Conservation (phyloP, 2,797 vertebrate genomes). For the Xyrichtys novacula region DNA sequence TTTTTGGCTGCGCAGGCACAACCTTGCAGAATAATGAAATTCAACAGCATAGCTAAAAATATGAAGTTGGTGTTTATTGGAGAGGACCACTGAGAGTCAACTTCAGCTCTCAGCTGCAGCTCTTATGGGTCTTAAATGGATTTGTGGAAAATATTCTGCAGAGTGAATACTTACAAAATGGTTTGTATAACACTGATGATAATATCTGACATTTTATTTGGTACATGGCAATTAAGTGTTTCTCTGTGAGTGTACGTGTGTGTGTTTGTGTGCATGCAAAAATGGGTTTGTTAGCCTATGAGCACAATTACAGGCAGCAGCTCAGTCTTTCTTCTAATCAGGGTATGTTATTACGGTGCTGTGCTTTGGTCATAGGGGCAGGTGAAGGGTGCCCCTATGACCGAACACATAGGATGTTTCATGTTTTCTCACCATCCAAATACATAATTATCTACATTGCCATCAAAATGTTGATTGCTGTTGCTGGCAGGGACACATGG, state of each 20-base stretch:
- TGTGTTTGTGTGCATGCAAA: not conserved
- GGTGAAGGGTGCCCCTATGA: conserved; percentile 4
- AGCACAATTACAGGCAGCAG: conserved; percentile 18
- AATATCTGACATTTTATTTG: conserved; percentile 15
- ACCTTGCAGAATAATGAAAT: conserved; percentile 35
- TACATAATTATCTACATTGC: not conserved
- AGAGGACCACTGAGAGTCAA: conserved; percentile 41
- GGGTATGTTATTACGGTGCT: conserved; percentile 11
- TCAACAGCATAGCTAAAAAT: conserved; percentile 37
- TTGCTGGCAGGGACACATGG: not conserved
- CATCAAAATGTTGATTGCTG: not conserved
- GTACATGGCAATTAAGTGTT: not conserved
- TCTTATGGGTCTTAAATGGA: conserved; percentile 46
- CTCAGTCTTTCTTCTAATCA: conserved; percentile 3
- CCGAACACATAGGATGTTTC: not conserved
- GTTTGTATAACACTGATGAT: conserved; percentile 17
- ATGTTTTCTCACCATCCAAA: not conserved
- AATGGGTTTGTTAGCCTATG: conserved; percentile 2
- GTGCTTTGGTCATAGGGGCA: conserved; percentile 23
- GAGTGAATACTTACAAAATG: conserved; percentile 35
- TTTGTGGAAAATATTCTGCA: conserved; percentile 27
- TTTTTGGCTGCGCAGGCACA: conserved; percentile 19
- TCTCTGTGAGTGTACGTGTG: not conserved
- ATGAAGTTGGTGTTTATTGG: conserved; percentile 35
- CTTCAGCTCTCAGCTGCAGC: conserved; percentile 40